A percentile compares a stretch with the other conserved stretches of the same genome.
Conservation (phyloP, 2,888 invertebrate genomes). For the Tipula confusa region DNA sequence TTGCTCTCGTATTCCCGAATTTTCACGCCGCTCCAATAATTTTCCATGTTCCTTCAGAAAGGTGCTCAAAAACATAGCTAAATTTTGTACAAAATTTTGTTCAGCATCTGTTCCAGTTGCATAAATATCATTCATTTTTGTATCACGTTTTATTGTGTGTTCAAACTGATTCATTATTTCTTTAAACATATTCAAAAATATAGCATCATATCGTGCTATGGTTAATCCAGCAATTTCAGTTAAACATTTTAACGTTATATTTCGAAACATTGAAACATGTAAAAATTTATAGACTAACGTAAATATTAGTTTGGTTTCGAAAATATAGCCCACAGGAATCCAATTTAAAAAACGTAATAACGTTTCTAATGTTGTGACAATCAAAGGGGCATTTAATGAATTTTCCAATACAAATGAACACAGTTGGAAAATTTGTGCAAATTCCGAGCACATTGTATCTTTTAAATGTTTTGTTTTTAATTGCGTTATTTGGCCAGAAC, state of each 20-base stretch:
- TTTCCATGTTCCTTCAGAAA: conserved; percentile 95
- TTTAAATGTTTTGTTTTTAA: conserved; percentile 98
- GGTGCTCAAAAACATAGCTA: conserved; percentile 94
- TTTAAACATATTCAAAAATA: conserved; percentile 84
- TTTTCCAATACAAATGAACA: conserved; percentile 98
- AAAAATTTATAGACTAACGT: conserved; percentile 95
- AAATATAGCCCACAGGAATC: conserved; percentile 99
- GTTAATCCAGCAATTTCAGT: conserved; percentile 96
- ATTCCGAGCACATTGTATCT: conserved; percentile 99
- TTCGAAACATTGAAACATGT: conserved; percentile 95
- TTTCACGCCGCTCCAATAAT: conserved; percentile 76
- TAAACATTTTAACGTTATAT: conserved; percentile 95
- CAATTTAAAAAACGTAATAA: conserved; percentile 95
- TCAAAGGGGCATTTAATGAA: conserved; percentile 94
- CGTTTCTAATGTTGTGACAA: conserved; percentile 94
- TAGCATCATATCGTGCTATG: conserved; percentile 85
- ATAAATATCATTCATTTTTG: conserved; percentile 93
- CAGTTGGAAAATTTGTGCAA: conserved; percentile 95
- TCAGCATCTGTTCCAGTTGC: conserved; percentile 91
- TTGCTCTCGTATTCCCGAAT: conserved; percentile 71
- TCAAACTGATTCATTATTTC: conserved; percentile 91
- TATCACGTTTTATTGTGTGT: conserved; percentile 83
- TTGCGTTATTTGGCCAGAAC: conserved; percentile 96
- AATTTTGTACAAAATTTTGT: conserved; percentile 97
- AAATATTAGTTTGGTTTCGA: conserved; percentile 94